These are phyloP conservation scores for Corythaixoides concolor DNA, from an alignment of 2,113 vertebrate genomes.

Conservation along the genomic window DNA sequence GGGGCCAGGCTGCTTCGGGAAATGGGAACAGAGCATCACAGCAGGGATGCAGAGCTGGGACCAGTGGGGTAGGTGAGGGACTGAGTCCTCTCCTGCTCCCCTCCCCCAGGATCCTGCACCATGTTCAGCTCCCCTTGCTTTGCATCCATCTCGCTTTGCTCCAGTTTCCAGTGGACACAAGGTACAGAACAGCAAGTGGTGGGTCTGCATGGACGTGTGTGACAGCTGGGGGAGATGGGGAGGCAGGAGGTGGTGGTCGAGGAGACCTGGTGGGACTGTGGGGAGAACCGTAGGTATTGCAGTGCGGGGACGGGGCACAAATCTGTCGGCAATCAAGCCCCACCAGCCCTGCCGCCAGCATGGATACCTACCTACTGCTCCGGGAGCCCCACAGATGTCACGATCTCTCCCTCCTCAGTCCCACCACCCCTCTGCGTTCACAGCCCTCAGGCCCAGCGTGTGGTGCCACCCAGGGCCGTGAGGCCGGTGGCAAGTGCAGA, in stretches of 20 bases:
- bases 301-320: neutral
- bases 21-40: neutral
- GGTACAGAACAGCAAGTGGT: rapidly evolving
- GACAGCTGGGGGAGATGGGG: neutral
- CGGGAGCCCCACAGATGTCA: neutral
- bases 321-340: neutral
- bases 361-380: neutral
- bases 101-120: neutral
- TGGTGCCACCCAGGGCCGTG: rapidly evolving
- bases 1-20: neutral
- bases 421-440: neutral
- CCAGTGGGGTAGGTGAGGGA: rapidly evolving
- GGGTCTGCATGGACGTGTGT: neutral
- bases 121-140: rapidly evolving
- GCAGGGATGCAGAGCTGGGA: neutral
- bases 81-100: neutral
- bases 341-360: neutral
- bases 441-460: neutral
- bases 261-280: neutral
- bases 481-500: neutral
- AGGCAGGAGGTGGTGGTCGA: rapidly evolving
- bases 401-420: neutral
- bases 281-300: neutral
- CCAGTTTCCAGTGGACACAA: neutral
- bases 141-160: neutral